phyloP scores from a whole-genome alignment of 2,888 invertebrate genomes.

The Ichneumoninae sp. region DNA sequence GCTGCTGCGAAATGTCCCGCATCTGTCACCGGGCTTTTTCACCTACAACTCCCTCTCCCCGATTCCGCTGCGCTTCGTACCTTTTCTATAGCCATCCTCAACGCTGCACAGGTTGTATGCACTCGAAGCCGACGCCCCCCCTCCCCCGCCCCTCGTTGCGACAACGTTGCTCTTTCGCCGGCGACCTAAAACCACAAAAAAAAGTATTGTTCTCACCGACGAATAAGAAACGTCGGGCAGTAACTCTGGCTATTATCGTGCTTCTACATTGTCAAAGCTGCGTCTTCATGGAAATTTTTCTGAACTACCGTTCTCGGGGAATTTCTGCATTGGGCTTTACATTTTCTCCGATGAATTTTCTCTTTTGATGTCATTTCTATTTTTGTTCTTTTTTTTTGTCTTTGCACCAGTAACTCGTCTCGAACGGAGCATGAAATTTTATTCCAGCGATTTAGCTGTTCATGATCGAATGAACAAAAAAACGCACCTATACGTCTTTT shows the following conservation, averaged over 20 bases:
- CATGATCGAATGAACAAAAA: too few species aligned
- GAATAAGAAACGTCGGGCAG: constrained; percentile 12
- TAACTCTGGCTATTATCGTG: constrained; percentile 1
- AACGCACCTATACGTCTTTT: too few species aligned
- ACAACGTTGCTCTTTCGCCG: constrained; percentile 31
- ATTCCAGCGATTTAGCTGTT: background rate
- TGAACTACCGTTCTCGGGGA: background rate
- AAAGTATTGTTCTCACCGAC: background rate
- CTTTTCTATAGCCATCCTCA: constrained; percentile 22
- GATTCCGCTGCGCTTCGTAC: constrained; percentile 22
- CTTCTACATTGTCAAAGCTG: constrained; percentile 11
- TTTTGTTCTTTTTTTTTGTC: background rate
- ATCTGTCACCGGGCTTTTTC: constrained; percentile 81
- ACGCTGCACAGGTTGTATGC: constrained; percentile 17
- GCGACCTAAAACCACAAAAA: constrained; percentile 23
- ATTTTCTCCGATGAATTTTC: background rate
- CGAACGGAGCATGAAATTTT: background rate
- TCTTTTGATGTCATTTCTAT: background rate
- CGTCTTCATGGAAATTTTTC: background rate
- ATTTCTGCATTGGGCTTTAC: background rate
- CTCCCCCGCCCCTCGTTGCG: constrained; percentile 12
- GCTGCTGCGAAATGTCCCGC: constrained; percentile 79
- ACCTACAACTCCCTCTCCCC: constrained; percentile 42
- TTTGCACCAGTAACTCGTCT: background rate
- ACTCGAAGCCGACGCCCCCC: constrained; percentile 25